These are phyloP conservation scores for Crematogaster levior DNA, from an alignment of 2,888 invertebrate genomes.

Conservation along the genomic window DNA sequence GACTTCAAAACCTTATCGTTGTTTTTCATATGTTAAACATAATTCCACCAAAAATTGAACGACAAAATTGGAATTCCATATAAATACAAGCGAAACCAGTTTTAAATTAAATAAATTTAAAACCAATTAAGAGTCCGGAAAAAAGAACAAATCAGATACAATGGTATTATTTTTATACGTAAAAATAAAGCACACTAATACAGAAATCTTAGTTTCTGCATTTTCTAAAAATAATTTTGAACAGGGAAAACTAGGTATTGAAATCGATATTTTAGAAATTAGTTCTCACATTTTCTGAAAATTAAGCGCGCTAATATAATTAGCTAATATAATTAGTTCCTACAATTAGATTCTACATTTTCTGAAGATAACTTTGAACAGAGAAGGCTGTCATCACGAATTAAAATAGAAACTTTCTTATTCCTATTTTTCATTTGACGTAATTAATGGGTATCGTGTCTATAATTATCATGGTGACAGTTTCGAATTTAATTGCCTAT, in stretches of 20 bases:
- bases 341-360: neutral
- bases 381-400: neutral
- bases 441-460: neutral
- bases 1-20: neutral
- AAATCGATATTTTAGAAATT: too few relatives aligned
- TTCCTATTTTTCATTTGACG: neutral
- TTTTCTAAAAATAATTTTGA: too few relatives aligned
- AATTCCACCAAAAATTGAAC: too few relatives aligned
- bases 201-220: too few relatives aligned
- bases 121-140: neutral
- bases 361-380: neutral
- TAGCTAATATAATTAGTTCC: too few relatives aligned
- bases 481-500: conserved; percentile 17
- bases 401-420: neutral
- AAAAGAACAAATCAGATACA: neutral
- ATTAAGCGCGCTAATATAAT: neutral
- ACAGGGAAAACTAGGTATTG: too few relatives aligned
- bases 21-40: neutral
- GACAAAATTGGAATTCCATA: neutral
- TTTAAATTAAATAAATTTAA: neutral
- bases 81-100: neutral
- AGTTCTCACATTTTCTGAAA: neutral
- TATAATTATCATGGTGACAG: neutral
- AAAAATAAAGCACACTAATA: neutral
- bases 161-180: neutral